Evolutionary conservation across 2,888 invertebrate species (phyloP), one percentile per base, ranked within the genome.

Genomic region (Sycophila texana): DNA sequence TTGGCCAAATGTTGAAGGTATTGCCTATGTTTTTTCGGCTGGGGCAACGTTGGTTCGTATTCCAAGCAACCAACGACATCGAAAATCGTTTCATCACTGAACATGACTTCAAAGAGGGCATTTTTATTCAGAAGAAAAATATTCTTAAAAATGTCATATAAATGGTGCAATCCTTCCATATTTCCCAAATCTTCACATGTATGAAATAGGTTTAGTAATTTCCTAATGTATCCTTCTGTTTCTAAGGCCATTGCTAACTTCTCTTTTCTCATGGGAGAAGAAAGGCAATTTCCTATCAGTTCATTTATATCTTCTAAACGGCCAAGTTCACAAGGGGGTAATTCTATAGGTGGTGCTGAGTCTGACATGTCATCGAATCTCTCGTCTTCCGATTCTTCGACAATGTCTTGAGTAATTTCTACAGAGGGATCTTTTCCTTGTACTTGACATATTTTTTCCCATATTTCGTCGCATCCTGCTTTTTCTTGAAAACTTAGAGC

Each of bases 401-500:
- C 97, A 85, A 98, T 96, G 86, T 98, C 98, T 91, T 99, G 99
- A 70, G 99, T 99, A 82, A 99, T 97, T 91, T 99, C 98, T 81
- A 99, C 98, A 39, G 98, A 98, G 58, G 99, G 99, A 92, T 99
- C 99, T 91, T 98, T 98, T 55, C 99, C 99, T 93, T 99, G 99
- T 57, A 99, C 97, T 95, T 96, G 90, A 92, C 99, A 99, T 89
- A 99, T 99, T 92, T 99, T 99, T 89, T 99, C 99, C 99, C 99
- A 99, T 87, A 99, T 99, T 92, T 99, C 99, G 94, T 99, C 99
- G 93, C 99, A 99, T 88, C 99, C 99, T 82, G 97, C 97, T 92
- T 99, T 99, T 92, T 99, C 99, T 93, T 99, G 99, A 93, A 99
- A 99, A 93, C 99, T 99, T 86, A 99, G 93, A 75, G 99, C 99